Conservation (phyloP, 2,113 vertebrate species). For the Clarias gariepinus region DNA sequence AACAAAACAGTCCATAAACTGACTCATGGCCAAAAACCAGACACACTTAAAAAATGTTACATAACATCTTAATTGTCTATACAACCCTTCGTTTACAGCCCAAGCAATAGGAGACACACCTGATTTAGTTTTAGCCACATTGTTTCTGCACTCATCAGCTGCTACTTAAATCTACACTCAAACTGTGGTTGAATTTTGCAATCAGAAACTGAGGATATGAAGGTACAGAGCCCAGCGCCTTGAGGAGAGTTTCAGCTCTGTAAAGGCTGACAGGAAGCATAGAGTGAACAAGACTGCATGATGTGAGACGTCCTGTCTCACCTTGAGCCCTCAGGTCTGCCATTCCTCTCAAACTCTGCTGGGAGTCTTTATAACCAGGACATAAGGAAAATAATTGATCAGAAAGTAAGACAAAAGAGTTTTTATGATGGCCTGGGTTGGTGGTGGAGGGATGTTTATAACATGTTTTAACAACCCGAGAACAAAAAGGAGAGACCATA, state of each 20-base stretch:
- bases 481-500: background rate
- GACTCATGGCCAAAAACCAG: background rate
- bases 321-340: constrained; percentile 99
- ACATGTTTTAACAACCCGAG: constrained; percentile 6
- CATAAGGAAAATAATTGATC: constrained; percentile 41
- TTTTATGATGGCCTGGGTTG: too few relatives aligned
- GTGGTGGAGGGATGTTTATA: background rate
- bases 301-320: constrained; percentile 71
- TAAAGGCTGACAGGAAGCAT: background rate
- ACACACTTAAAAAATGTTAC: background rate
- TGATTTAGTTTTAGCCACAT: background rate
- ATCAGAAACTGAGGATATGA: background rate
- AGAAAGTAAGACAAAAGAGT: background rate
- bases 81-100: background rate
- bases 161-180: background rate
- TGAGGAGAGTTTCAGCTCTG: constrained; percentile 18
- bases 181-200: background rate
- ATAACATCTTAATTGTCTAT: background rate
- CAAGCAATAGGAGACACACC: background rate
- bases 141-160: background rate
- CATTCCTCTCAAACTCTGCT: constrained; percentile 97
- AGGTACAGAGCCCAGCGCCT: background rate
- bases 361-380: constrained; percentile 81
- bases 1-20: background rate
- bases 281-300: background rate